Evolutionary conservation across 2,797 vertebrate genomes (phyloP), one percentile per base, ranked within the genome.

Genomic region (Bradypodion ventrale): DNA sequence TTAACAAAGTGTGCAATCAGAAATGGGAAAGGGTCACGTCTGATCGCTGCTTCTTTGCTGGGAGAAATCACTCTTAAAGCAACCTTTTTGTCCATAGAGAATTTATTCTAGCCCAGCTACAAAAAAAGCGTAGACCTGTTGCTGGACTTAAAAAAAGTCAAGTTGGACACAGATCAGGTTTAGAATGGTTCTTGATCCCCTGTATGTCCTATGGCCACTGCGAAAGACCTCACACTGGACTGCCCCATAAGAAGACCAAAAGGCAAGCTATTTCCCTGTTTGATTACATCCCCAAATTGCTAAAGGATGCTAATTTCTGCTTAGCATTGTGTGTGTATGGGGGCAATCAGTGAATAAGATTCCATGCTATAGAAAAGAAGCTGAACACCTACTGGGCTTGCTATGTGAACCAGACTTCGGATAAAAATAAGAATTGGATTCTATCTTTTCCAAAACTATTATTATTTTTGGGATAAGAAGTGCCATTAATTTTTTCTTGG

Each of bases 401-500:
- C 6, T 68, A 35, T 35, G 59, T 15, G n/a, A 78, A 73, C 78
- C 69, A 35, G 27, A 37, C 35, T 35, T 56, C 29, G 65, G 44
- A 63, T 46, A 69, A 62, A 75, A 68, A 75, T 75, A 35, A 79
- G 21, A 52, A 82, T 73, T 72, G 73, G 66, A 56, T 19, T 27
- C 15, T 25, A 78, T 40, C 56, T 60, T 63, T 40, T 60, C 60
- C 49, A 78, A 77, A 40, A 72, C 70, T 76, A 49, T 82, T 68
- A 25, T 49, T 75, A 40, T 23, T 72, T 80, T 23, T 29, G 15
- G 13, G 4, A 19, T 75, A 29, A 65, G 66, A 84, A 72, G 44
- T 72, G 66, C 32, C 59, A 63, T 80, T 81, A 81, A 77, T 84
- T 76, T 73, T 25, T 25, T 76, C 44, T 32, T n/a, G n/a, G 32